A percentile compares a stretch with the other conserved stretches of the same genome.
These are phyloP conservation scores for Rhipidura dahli DNA, from an alignment of 2,113 vertebrate species.

Conservation along the genomic window DNA sequence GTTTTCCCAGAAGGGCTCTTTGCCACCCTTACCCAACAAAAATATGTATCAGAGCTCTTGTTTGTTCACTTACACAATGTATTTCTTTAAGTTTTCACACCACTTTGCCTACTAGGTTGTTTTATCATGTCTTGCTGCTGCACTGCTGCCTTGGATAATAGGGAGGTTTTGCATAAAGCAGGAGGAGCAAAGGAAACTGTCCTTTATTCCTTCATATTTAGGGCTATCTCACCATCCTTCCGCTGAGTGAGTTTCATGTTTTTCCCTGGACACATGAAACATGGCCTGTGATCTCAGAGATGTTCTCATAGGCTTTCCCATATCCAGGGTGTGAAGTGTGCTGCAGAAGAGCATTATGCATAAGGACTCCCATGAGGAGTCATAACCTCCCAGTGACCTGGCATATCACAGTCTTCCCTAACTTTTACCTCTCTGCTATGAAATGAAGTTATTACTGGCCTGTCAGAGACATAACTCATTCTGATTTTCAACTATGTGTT, in stretches of 20 bases:
- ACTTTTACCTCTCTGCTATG: not conserved
- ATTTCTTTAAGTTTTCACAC: not conserved
- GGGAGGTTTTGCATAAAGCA: not conserved
- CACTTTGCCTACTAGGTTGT: not conserved
- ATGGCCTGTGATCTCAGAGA: not conserved
- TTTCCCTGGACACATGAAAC: not conserved
- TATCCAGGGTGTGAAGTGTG: not conserved
- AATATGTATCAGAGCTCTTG: not conserved
- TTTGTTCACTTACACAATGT: not conserved
- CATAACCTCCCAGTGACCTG: not conserved
- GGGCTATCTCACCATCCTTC: not conserved
- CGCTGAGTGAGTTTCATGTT: not conserved
- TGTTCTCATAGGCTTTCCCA: not conserved
- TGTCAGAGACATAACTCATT: not conserved
- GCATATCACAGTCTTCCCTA: not conserved
- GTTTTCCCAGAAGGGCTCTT: not conserved
- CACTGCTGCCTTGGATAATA: not conserved
- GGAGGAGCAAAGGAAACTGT: not conserved
- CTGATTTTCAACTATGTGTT: not conserved
- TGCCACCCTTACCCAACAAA: not conserved
- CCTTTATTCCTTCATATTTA: not conserved
- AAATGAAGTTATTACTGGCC: not conserved
- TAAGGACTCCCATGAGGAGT: not conserved
- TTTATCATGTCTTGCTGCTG: not conserved
- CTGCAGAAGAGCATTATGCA: not conserved